Conservation (phyloP, 2,113 vertebrate species). For the Forbesichthys papilliferus region DNA sequence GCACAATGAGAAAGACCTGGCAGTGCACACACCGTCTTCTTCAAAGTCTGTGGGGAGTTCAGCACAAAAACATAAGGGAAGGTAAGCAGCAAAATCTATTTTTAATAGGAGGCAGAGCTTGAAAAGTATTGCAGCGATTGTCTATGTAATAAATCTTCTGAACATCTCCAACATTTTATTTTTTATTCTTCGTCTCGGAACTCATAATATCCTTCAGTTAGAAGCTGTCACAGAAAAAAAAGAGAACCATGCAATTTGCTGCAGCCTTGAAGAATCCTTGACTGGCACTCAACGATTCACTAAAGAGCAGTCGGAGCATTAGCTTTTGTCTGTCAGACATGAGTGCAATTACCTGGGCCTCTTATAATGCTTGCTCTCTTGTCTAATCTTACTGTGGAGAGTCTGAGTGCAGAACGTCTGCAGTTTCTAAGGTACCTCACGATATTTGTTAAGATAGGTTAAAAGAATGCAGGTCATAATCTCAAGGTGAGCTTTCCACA, state of each 20-base stretch:
- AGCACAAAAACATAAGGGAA: too few species aligned
- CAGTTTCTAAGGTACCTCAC: slow-evolving; percentile 32
- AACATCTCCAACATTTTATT: too few species aligned
- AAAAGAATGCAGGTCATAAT: neutral
- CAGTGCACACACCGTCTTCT: too few species aligned
- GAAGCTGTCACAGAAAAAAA: slow-evolving; percentile 43
- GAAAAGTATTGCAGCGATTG: too few species aligned
- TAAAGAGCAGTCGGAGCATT: slow-evolving; percentile 67
- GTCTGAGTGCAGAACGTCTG: slow-evolving; percentile 42
- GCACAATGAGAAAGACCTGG: too few species aligned
- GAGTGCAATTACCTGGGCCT: slow-evolving; percentile 61
- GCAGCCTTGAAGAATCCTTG: slow-evolving; percentile 60
- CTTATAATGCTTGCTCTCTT: slow-evolving; percentile 42
- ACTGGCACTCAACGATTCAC: slow-evolving; percentile 54
- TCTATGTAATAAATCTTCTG: too few species aligned
- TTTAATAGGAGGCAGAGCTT: too few species aligned
- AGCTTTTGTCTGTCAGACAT: slow-evolving; percentile 69
- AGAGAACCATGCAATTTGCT: slow-evolving; percentile 58
- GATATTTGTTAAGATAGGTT: slow-evolving; percentile 19
- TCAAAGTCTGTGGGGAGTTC: too few species aligned
- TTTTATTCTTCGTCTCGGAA: slow-evolving; percentile 5
- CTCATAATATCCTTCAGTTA: slow-evolving; percentile 58
- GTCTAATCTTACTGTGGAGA: slow-evolving; percentile 48
- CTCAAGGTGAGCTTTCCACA: slow-evolving; percentile 33
- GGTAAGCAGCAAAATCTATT: too few species aligned